Base-by-base conservation (phyloP, 2,888 invertebrate genomes). In the Allophyes oxyacanthae region DNA sequence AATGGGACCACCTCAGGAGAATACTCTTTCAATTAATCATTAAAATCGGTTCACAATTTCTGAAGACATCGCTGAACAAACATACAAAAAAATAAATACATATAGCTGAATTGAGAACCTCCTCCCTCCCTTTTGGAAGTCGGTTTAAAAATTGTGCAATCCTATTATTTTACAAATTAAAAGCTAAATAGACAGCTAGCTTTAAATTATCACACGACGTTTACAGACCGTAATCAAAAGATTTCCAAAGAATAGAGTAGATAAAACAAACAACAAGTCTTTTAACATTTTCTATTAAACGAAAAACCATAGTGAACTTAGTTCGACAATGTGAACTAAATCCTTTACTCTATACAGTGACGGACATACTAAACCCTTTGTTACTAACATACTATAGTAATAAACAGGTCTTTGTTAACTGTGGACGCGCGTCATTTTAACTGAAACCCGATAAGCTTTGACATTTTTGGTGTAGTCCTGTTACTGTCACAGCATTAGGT, bases 381-480 rank as follows among this genome's bases (percentile, higher is more conserved):
- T 68, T 64, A 48, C 33, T 13, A 44, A 11, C 41, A 14, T 20
- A 52, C 49, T 59, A 48, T 53, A 34, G 64, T 73, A 79, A 76
- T 75, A 75, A 75, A 77, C 72, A 64, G 66, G 83, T 86, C 81
- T 88, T 91, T 91, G 87, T 88, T 66, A 65, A 48, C 66, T 52
- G 72, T 80, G 73, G 72, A 67, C 75, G 77, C 78, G 84, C 78
- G 84, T 81, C 84, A 83, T 82, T 84, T 84, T 76, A 83, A 79
- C 79, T 77, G 79, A 83, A 83, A 86, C 75, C 75, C 81, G 85
- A 89, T 88, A 87, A 85, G 83, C 82, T 83, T 85, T 82, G 86
- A 83, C 79, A 77, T 61, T 77, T 75, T 73, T 54, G 43, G 37
- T 41, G 51, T 43, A 73, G 10, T 89, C 41, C 1, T 9, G 52